Evolutionary conservation across 2,888 invertebrate genomes (phyloP).

Genomic region (Leucania comma): DNA sequence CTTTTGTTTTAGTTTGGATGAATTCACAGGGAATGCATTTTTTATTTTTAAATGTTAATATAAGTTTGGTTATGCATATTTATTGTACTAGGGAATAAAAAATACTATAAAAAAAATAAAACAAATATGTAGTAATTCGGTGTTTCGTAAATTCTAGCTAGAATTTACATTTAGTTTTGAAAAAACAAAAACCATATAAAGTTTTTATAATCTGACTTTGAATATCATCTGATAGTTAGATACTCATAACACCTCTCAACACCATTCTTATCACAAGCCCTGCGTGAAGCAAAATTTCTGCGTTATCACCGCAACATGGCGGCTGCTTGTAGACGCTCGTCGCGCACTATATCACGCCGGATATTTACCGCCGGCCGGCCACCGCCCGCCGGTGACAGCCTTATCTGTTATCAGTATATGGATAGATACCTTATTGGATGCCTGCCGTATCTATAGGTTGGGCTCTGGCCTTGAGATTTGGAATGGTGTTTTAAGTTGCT

Average conservation of each 20-base stretch:
- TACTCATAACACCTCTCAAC: neutral
- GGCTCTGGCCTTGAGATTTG: conserved; percentile 73
- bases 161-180: too few relatives aligned
- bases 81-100: too few relatives aligned
- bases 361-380: conserved; percentile 82
- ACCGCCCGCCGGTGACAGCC: conserved; percentile 85
- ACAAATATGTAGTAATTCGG: too few relatives aligned
- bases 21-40: too few relatives aligned
- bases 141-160: too few relatives aligned
- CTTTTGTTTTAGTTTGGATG: too few relatives aligned
- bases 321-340: conserved; percentile 73
- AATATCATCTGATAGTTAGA: neutral
- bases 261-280: conserved; percentile 48
- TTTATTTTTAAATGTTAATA: too few relatives aligned
- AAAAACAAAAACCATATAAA: too few relatives aligned
- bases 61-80: too few relatives aligned
- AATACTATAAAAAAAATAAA: too few relatives aligned
- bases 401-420: conserved; percentile 90
- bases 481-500: conserved; percentile 54
- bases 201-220: neutral
- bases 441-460: conserved; percentile 79
- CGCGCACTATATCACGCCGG: conserved; percentile 83
- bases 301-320: conserved; percentile 62
- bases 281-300: conserved; percentile 61
- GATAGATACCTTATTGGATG: conserved; percentile 81